phyloP scores from a whole-genome alignment of 2,888 invertebrate genomes.

The Tipula confusa region DNA sequence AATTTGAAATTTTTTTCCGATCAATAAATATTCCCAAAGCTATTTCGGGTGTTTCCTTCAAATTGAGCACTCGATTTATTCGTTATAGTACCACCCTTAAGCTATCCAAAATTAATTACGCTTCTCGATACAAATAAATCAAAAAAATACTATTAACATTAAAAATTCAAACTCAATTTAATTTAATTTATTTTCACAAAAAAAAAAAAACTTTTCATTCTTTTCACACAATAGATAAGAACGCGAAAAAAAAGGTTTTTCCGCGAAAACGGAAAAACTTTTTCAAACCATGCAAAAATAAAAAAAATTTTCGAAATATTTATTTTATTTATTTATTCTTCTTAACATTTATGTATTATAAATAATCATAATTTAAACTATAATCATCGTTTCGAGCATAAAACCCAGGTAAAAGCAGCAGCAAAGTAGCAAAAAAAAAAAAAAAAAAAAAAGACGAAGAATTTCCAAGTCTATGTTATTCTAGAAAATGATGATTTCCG shows the following conservation, averaged over 20 bases:
- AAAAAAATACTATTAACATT: not conserved
- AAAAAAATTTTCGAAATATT: not conserved
- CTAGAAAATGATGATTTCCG: conserved; percentile 29
- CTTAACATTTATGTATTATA: conserved; percentile 3
- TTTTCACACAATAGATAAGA: conserved; percentile 20
- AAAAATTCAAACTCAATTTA: conserved; percentile 25
- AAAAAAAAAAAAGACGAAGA: not conserved
- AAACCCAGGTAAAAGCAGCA: conserved; percentile 16
- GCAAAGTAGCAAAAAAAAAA: not conserved
- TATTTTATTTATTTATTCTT: not conserved
- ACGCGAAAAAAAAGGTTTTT: not conserved
- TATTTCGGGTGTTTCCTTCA: no score
- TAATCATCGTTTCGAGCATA: not conserved
- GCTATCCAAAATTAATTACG: not conserved
- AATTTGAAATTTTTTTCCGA: no score
- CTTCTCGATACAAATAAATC: conserved; percentile 3
- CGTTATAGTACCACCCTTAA: not conserved
- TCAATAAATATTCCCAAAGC: no score
- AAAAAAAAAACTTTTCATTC: not conserved
- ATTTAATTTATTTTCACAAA: not conserved
- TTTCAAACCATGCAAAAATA: not conserved
- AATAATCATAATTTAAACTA: conserved; percentile 4
- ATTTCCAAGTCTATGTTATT: conserved; percentile 7
- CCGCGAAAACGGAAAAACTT: conserved; percentile 20
- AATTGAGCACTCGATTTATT: no score